These are phyloP conservation scores for Eunapius fragilis DNA, from an alignment of 37 sponge, comb jelly and placozoan species.

Conservation along the genomic window DNA sequence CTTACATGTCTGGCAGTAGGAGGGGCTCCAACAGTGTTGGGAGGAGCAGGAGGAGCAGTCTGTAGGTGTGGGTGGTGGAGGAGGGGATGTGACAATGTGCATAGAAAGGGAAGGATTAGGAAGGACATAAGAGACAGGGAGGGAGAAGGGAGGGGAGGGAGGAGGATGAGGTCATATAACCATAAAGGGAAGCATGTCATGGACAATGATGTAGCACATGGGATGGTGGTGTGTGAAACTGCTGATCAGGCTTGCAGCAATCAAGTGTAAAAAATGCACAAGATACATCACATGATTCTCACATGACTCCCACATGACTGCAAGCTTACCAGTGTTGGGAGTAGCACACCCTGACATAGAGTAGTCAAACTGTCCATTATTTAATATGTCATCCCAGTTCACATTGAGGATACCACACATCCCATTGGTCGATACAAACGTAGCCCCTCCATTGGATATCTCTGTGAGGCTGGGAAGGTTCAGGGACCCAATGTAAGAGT, in stretches of 20 bases:
- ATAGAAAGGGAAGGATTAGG: not conserved
- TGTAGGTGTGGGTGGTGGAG: not conserved
- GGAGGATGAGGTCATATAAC: not conserved
- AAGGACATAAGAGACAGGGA: not conserved
- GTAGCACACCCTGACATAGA: not conserved
- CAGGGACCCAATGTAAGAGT: constrained; percentile 4
- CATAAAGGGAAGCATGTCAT: too few species aligned
- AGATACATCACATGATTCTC: not conserved
- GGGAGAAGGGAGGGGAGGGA: not conserved
- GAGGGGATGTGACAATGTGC: not conserved
- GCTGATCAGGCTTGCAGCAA: not conserved
- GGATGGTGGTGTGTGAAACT: too few species aligned
- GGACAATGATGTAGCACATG: too few species aligned
- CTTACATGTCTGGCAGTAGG: constrained; percentile 47
- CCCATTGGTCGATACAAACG: not conserved
- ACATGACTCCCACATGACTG: not conserved
- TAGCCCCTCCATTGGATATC: constrained; percentile 36
- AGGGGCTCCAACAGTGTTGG: constrained; percentile 25
- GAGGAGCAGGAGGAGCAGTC: constrained; percentile 11
- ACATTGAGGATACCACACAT: constrained; percentile 39
- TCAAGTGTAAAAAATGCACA: not conserved
- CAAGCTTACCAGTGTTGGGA: not conserved
- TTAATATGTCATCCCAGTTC: constrained; percentile 62
- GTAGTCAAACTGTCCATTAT: not conserved
- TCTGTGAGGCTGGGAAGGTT: constrained; percentile 53